These are phyloP conservation scores for Chondrilla cf. caribensis DNA, from an alignment of 37 sponge, comb jelly and placozoan species.

Conservation along the genomic window DNA sequence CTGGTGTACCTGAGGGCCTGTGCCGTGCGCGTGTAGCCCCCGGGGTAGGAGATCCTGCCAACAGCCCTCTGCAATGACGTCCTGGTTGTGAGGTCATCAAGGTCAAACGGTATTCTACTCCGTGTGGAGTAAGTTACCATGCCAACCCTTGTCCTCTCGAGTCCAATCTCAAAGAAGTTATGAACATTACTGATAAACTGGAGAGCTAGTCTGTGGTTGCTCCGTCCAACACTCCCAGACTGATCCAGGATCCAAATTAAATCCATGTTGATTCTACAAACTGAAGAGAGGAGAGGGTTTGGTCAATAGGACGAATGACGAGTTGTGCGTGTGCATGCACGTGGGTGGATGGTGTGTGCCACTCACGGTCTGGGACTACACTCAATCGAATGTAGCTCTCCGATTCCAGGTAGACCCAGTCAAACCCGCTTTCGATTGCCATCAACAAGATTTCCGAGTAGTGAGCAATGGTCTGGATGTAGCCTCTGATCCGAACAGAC, in stretches of 20 bases:
- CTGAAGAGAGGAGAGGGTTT: conserved; percentile 41
- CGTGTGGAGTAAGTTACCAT: conserved; percentile 62
- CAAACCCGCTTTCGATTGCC: conserved; percentile 74
- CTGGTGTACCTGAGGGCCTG: conserved; percentile 46
- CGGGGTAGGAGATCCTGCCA: conserved; percentile 25
- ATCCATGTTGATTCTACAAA: conserved; percentile 62
- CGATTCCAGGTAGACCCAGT: conserved; percentile 69
- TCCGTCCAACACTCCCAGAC: conserved; percentile 78
- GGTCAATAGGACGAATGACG: neutral
- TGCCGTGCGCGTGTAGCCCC: conserved; percentile 71
- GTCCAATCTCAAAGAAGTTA: conserved; percentile 58
- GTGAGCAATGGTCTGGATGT: neutral
- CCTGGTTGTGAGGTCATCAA: conserved; percentile 3
- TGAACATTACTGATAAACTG: conserved; percentile 59
- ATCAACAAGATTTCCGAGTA: conserved; percentile 29
- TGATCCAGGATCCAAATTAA: conserved; percentile 78
- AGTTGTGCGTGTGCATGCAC: neutral
- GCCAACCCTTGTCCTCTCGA: conserved; percentile 39
- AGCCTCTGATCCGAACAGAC: conserved; percentile 38
- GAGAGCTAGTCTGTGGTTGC: conserved; percentile 60
- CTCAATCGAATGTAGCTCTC: conserved; percentile 45
- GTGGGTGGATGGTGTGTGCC: neutral
- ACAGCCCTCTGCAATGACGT: neutral
- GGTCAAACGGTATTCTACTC: conserved; percentile 36
- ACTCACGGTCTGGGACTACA: conserved; percentile 80